Base-by-base conservation (phyloP, 2,888 invertebrate species). In the Epirrhoe tristata region DNA sequence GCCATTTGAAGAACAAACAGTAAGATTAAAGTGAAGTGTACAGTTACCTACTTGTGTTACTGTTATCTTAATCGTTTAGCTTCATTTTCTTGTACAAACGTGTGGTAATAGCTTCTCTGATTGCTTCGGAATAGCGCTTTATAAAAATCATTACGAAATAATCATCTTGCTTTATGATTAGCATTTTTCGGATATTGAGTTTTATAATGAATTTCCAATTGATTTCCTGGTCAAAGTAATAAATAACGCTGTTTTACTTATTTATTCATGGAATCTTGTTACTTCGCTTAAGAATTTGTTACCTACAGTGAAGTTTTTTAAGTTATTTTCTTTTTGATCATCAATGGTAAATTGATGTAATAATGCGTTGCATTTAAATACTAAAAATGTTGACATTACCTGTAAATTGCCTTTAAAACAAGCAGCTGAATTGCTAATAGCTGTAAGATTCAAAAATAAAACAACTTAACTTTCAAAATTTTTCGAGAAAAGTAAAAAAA, bases 41-140 rank as follows among this genome's bases (percentile, higher is more conserved):
- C 63, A 74, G 82, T 88, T 87, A 81, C 88, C 69, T 77, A 77
- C 78, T 80, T 77, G 74, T 65, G 66, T 81, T 81, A 77, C 80
- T 82, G 84, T 86, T 86, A 82, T 83, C 80, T 82, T 76, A 80
- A 80, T 79, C 75, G 70, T 71, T 72, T 69, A 81, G 78, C 75
- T 77, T 80, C 78, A 81, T 85, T 85, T 80, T 81, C 81, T 83
- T 82, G 70, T 75, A 81, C 75, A 80, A 82, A 82, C 80, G 79
- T 84, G 73, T 75, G 67, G 75, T 69, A 75, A 79, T 75, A 70
- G 78, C 79, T 76, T 78, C 66, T 70, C 76, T 80, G 80, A 82
- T 82, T 82, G 69, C 70, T 65, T 69, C 7, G 57, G 48, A 70
- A 72, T 66, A 70, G 66, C 63, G 48, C 58, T 67, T 60, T 67